Conservation (phyloP, 2,113 vertebrate species). For the Scalopus aquaticus region DNA sequence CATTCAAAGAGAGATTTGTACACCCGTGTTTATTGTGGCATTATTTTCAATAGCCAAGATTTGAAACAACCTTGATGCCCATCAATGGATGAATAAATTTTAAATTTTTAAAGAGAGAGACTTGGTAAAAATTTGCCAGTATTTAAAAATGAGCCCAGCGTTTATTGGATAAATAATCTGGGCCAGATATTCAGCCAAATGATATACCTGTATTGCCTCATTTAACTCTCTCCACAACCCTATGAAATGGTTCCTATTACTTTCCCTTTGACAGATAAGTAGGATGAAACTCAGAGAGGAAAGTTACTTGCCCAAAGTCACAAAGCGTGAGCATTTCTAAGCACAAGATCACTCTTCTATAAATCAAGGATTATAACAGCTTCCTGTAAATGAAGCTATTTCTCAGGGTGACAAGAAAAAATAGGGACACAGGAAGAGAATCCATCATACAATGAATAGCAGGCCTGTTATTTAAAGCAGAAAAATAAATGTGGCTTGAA, state of each 20-base stretch:
- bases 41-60: background rate
- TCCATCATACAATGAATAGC: background rate
- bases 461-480: background rate
- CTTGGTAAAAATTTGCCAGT: background rate
- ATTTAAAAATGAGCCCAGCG: background rate
- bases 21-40: background rate
- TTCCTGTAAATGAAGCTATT: background rate
- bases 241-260: background rate
- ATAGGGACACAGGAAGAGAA: background rate
- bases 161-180: background rate
- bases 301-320: background rate
- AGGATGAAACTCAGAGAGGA: background rate
- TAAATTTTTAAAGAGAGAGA: background rate
- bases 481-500: background rate
- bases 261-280: background rate
- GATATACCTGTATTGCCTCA: background rate
- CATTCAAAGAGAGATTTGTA: background rate
- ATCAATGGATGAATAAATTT: background rate
- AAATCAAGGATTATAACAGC: background rate
- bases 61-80: background rate
- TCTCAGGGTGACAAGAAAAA: background rate
- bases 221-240: background rate
- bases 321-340: background rate
- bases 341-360: background rate
- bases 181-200: background rate